Evolutionary conservation across 2,113 vertebrate genomes (phyloP).

Genomic region (Vulpes ferrilata): DNA sequence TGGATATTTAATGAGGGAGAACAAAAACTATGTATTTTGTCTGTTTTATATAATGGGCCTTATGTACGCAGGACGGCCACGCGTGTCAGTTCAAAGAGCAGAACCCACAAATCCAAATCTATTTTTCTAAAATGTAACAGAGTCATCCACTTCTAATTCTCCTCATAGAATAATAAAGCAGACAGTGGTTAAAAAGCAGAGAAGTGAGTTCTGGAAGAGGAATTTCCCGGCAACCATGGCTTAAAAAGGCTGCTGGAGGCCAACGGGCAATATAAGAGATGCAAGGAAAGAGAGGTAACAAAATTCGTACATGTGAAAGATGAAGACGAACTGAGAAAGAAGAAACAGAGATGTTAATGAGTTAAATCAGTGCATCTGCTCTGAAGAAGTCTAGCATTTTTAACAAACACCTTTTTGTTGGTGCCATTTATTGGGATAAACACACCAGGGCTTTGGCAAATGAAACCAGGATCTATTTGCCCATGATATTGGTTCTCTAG

Average conservation of each 20-base stretch:
- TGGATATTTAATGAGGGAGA: conserved; percentile 27
- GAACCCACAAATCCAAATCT: not conserved
- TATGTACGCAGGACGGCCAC: not conserved
- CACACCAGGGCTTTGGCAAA: not conserved
- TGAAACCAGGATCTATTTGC: not conserved
- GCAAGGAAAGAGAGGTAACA: not conserved
- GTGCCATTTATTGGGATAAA: not conserved
- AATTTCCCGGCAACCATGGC: not conserved
- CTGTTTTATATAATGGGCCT: not conserved
- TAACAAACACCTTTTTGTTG: not conserved
- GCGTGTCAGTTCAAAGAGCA: not conserved
- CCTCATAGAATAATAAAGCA: conserved; percentile 49
- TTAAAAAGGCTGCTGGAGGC: not conserved
- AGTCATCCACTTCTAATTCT: conserved; percentile 21
- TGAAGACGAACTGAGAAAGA: not conserved
- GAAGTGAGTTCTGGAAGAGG: not conserved
- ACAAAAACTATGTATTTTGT: not conserved
- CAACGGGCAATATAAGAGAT: not conserved
- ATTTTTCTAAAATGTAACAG: not conserved
- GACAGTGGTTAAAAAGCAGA: not conserved
- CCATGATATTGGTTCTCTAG: not conserved
- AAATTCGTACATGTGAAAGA: not conserved
- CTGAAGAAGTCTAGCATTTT: conserved; percentile 14
- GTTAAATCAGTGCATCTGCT: not conserved
- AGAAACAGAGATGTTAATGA: not conserved